These are phyloP conservation scores for Dinocampus coccinellae DNA, from an alignment of 2,888 invertebrate genomes.

Conservation along the genomic window DNA sequence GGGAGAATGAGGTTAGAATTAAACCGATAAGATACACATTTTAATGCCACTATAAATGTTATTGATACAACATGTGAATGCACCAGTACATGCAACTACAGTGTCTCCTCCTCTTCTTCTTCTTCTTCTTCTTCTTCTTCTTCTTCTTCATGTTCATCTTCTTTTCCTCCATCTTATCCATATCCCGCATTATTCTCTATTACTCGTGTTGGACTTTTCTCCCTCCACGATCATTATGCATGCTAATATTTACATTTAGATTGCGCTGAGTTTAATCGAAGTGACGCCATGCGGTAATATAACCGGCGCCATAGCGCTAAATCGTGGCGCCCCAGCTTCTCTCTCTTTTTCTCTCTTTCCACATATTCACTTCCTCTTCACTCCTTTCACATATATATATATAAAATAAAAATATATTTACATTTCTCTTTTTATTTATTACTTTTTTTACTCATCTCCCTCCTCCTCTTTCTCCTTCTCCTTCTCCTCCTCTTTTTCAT, in stretches of 20 bases:
- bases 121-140: too few species aligned
- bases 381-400: constrained; percentile 22
- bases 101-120: constrained; percentile 21
- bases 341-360: constrained; percentile 19
- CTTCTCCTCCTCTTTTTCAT: too few species aligned
- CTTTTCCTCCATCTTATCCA: too few species aligned
- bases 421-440: constrained; percentile 13
- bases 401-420: background rate
- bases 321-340: constrained; percentile 50
- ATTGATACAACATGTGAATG: constrained; percentile 14
- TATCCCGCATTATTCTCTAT: constrained; percentile 50
- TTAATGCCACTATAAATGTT: constrained; percentile 13
- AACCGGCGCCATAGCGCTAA: constrained; percentile 67
- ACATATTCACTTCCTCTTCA: constrained; percentile 12
- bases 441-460: too few species aligned
- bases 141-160: too few species aligned
- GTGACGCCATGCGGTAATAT: constrained; percentile 67
- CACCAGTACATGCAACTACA: constrained; percentile 18
- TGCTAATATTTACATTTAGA: constrained; percentile 68
- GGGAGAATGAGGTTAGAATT: background rate
- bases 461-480: too few species aligned
- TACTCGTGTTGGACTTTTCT: constrained; percentile 31
- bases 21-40: background rate
- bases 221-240: constrained; percentile 63
- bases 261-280: constrained; percentile 66